These are phyloP conservation scores for Anguilla pacifica DNA, from an alignment of 2,797 vertebrate species.

Conservation along the genomic window DNA sequence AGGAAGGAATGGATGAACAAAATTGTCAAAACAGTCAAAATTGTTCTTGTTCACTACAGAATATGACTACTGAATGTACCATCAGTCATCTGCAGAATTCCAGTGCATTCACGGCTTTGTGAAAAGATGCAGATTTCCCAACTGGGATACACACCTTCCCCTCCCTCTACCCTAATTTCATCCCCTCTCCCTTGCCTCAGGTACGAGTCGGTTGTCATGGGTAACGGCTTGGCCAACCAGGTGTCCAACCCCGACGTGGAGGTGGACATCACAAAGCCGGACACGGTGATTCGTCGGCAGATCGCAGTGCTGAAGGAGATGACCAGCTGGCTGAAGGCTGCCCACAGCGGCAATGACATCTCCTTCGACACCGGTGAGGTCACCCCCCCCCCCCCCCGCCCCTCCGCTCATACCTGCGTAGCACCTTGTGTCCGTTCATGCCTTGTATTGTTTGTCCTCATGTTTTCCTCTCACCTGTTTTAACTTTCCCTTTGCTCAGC, in stretches of 20 bases:
- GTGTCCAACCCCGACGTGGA: constrained; percentile 94
- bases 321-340: constrained; percentile 91
- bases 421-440: not conserved
- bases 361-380: constrained; percentile 80
- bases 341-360: constrained; percentile 88
- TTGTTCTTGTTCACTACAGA: not conserved
- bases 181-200: constrained; percentile 57
- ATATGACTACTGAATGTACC: not conserved
- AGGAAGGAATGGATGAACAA: not conserved
- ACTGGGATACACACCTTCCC: not conserved
- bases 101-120: not conserved
- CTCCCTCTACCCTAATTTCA: not conserved
- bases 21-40: not conserved
- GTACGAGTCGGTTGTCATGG: constrained; percentile 89
- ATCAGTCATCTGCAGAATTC: not conserved
- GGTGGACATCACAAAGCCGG: constrained; percentile 90
- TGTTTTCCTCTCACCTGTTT: not conserved
- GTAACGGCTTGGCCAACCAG: constrained; percentile 92
- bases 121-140: not conserved
- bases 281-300: constrained; percentile 87
- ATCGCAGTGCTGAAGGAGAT: constrained; percentile 88
- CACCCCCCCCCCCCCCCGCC: not conserved
- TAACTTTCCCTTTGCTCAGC: not conserved
- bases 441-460: not conserved
- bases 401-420: no score